A percentile compares a stretch with the other conserved stretches of the same genome.
Conservation (phyloP, 2,888 invertebrate species). For the Myopa testacea region DNA sequence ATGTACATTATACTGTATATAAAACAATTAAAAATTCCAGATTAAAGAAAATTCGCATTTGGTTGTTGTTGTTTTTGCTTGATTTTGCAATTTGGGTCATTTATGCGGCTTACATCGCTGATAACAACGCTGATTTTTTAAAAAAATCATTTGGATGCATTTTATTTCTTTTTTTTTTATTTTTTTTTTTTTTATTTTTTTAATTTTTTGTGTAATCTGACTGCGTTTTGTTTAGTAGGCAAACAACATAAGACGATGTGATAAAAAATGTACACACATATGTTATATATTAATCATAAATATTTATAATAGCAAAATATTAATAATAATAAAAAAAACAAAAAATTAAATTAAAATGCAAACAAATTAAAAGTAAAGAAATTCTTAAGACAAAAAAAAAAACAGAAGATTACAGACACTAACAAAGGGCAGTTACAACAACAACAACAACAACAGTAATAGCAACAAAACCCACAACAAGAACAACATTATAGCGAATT, state of each 20-base stretch:
- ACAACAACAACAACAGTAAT: background rate
- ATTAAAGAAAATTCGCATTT: too few species aligned
- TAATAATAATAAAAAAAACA: too few species aligned
- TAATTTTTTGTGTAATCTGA: background rate
- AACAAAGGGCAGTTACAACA: background rate
- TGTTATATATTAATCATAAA: too few species aligned
- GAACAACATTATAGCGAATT: background rate
- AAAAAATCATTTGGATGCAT: background rate
- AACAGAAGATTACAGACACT: background rate
- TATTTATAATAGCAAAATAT: too few species aligned
- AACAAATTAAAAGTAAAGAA: background rate
- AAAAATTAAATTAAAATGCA: background rate
- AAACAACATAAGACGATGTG: too few species aligned
- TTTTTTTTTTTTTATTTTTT: background rate
- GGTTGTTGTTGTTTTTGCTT: conserved; percentile 16
- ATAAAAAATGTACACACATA: too few species aligned
- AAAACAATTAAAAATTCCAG: too few species aligned
- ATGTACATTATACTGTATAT: too few species aligned
- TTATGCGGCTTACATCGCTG: background rate
- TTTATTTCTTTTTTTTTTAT: background rate
- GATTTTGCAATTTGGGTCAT: conserved; percentile 50
- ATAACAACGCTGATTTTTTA: too few species aligned
- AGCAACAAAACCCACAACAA: background rate
- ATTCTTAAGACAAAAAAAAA: background rate
- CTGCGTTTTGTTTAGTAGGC: too few species aligned